Percentiles rank a stretch among this genome's conserved stretches.
Conservation (phyloP, 2,888 invertebrate species). For the Dendrolimus pini region DNA sequence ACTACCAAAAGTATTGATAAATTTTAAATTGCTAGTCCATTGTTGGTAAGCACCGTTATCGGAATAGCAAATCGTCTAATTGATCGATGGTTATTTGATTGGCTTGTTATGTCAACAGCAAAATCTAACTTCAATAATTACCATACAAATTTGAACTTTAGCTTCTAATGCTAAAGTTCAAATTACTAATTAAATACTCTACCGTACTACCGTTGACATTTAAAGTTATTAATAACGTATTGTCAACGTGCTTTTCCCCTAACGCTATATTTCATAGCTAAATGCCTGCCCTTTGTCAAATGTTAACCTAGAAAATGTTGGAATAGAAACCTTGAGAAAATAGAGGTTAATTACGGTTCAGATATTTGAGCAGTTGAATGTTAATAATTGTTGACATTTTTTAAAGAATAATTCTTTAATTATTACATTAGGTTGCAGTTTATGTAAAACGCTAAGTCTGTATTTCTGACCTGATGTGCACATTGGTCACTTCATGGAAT, state of each 20-base stretch:
- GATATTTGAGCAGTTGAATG: not conserved
- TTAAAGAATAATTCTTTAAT: too few species aligned
- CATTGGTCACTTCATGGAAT: too few species aligned
- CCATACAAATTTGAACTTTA: not conserved
- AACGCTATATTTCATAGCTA: constrained; percentile 23
- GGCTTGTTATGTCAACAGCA: not conserved
- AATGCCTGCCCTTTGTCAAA: constrained; percentile 14
- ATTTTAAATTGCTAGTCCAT: not conserved
- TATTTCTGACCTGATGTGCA: too few species aligned
- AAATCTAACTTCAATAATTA: not conserved
- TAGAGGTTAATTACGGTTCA: not conserved
- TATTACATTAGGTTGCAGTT: too few species aligned
- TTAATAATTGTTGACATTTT: not conserved
- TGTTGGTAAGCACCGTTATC: constrained; percentile 16
- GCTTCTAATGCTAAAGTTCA: constrained; percentile 6
- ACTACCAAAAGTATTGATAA: too few species aligned
- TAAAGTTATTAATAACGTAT: constrained; percentile 24
- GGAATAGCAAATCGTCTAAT: constrained; percentile 9
- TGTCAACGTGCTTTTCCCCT: constrained; percentile 22
- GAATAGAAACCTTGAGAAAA: not conserved
- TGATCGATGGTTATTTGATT: not conserved
- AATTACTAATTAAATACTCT: constrained; percentile 9
- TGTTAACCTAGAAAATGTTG: constrained; percentile 1
- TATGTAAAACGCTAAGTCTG: too few species aligned
- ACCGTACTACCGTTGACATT: constrained; percentile 24